Base-by-base conservation (phyloP, 1,140 invertebrate genomes). In the Calliopsis andreniformis region DNA sequence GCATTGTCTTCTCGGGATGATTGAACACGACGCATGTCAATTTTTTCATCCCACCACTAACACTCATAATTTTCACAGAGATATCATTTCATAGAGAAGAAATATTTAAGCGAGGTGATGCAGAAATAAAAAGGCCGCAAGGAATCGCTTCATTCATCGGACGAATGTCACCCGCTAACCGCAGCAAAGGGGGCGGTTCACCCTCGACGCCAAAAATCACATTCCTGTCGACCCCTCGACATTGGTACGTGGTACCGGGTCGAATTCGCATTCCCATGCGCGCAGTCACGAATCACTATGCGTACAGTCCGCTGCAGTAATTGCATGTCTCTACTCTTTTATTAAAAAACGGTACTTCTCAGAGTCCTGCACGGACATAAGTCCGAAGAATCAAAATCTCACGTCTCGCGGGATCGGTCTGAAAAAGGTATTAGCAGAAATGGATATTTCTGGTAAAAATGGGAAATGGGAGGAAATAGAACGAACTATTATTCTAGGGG, bases 231-330 rank as follows among this genome's bases (percentile, higher is more conserved):
- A 88, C 85, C 88, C 88, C 80, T 83, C 86, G 83, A 86, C 56
- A 89, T 89, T 81, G 84, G 66, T 55, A 77, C 80, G 79, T 59
- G 67, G 82, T 62, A 81, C 81, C 73, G 80, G 70, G 58, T 53
- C 83, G 86, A 80, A 88, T 85, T 86, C 83, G 83, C 88, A 90
- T 91, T 90, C 89, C 88, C 88, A 89, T 87, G 87, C 81, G 79
- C 47, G 1, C 20, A 8, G 25, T 58, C 12, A 25, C 47, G 56
- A 61, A 25, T 47, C 53, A n/a, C 51, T 39, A 25, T 0, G 12
- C 16, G 51, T 75, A 75, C 71, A 75, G 51, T 67, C 71, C 18
- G 0, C 2, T 0, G 23, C 62, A 58, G 47, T 67, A 75, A 58
- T 75, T 43, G 28, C 39, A 18, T 56, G 23, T 63, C 32, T 32